phyloP scores from a whole-genome alignment of 2,888 invertebrate species.

The Apodemia mormo region DNA sequence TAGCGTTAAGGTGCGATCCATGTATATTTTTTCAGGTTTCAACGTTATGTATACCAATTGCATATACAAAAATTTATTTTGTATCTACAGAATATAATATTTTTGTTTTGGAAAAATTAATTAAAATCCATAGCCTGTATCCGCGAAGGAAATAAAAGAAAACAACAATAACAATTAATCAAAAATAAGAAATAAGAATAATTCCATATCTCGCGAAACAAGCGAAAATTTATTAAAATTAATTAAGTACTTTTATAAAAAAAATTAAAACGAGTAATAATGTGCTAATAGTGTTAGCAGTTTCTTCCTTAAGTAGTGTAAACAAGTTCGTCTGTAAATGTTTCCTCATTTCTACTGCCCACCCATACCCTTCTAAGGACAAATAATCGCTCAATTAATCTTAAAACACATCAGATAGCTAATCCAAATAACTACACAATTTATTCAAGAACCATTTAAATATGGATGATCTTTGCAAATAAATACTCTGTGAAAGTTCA shows the following conservation, averaged over 20 bases:
- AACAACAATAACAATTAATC: too few relatives aligned
- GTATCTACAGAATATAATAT: too few relatives aligned
- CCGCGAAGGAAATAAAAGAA: too few relatives aligned
- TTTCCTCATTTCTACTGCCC: slow-evolving; percentile 48
- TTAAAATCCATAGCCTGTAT: too few relatives aligned
- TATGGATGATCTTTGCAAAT: slow-evolving; percentile 37
- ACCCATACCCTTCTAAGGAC: slow-evolving; percentile 45
- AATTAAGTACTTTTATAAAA: background rate
- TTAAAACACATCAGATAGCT: slow-evolving; percentile 50
- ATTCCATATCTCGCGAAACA: background rate
- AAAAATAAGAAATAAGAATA: background rate
- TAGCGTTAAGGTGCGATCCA: too few relatives aligned
- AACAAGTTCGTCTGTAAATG: slow-evolving; percentile 65
- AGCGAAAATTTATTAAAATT: background rate
- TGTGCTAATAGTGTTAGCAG: background rate
- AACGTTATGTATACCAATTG: too few relatives aligned
- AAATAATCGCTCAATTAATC: slow-evolving; percentile 51
- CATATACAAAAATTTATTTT: too few relatives aligned
- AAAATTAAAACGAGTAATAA: background rate
- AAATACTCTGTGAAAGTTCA: slow-evolving; percentile 53
- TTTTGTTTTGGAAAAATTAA: too few relatives aligned
- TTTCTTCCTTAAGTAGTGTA: slow-evolving; percentile 63
- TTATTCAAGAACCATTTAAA: slow-evolving; percentile 40
- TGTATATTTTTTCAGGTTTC: too few relatives aligned
- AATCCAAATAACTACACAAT: slow-evolving; percentile 44